phyloP scores from a whole-genome alignment of 2,888 invertebrate genomes.

The Camptogramma bilineatum region DNA sequence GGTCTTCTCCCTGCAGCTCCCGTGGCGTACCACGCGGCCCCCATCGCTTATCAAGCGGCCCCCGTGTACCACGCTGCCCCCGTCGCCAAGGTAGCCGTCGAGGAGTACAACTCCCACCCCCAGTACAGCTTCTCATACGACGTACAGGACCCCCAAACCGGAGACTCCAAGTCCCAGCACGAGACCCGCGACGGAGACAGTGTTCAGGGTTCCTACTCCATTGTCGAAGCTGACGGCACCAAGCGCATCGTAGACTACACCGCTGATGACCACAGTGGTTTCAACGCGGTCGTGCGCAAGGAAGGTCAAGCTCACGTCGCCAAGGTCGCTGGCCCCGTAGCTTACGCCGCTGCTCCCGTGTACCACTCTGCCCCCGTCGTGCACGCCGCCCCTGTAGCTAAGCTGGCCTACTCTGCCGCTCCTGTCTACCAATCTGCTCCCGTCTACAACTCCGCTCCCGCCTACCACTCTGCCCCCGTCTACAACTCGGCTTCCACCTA shows the following conservation, averaged over 20 bases:
- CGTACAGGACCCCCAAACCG: slow-evolving; percentile 68
- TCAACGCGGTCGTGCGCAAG: slow-evolving; percentile 79
- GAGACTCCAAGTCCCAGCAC: slow-evolving; percentile 79
- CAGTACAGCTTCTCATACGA: slow-evolving; percentile 77
- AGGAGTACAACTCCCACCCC: slow-evolving; percentile 61
- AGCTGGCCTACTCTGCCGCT: slow-evolving; percentile 55
- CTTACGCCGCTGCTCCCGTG: slow-evolving; percentile 58
- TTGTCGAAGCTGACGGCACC: slow-evolving; percentile 78
- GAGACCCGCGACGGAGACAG: slow-evolving; percentile 78
- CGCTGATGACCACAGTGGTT: slow-evolving; percentile 77
- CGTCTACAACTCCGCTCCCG: slow-evolving; percentile 55
- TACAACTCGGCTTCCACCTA: slow-evolving; percentile 62
- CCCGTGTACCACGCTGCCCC: slow-evolving; percentile 53
- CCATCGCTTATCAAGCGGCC: slow-evolving; percentile 51
- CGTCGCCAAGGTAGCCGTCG: slow-evolving; percentile 50
- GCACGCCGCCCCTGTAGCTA: slow-evolving; percentile 52
- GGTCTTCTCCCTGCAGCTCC: slow-evolving; percentile 52
- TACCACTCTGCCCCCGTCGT: slow-evolving; percentile 62
- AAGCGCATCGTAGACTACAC: slow-evolving; percentile 81
- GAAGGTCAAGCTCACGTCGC: slow-evolving; percentile 67
- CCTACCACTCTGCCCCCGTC: slow-evolving; percentile 55
- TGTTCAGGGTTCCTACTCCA: slow-evolving; percentile 79
- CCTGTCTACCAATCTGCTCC: slow-evolving; percentile 62
- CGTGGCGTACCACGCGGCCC: slow-evolving; percentile 52
- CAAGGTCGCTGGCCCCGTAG: slow-evolving; percentile 57